These are phyloP conservation scores for Zophobas atratus DNA, from an alignment of 1,140 invertebrate genomes.

Conservation along the genomic window DNA sequence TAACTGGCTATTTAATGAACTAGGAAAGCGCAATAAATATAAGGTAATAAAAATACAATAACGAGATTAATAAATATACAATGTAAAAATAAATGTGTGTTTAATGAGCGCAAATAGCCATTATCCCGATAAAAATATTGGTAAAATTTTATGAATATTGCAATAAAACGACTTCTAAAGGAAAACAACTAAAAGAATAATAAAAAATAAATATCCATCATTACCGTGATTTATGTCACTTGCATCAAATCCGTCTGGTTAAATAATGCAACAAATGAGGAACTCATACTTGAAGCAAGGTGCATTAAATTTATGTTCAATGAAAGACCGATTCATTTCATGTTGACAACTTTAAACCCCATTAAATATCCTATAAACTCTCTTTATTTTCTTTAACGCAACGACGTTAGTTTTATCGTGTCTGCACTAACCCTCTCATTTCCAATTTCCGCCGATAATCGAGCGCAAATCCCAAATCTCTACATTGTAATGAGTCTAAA, in stretches of 20 bases:
- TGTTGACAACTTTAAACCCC: constrained; percentile 60
- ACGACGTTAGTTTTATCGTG: constrained; percentile 56
- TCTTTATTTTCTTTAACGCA: constrained; percentile 58
- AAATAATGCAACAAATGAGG: constrained; percentile 51
- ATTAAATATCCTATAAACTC: constrained; percentile 59
- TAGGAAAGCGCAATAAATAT: constrained; percentile 26
- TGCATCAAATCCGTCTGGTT: constrained; percentile 37
- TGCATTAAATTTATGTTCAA: constrained; percentile 57
- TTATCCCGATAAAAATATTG: constrained; percentile 16
- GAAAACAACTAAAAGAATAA: constrained; percentile 14
- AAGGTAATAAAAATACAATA: constrained; percentile 24
- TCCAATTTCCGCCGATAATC: constrained; percentile 16
- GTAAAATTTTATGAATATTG: constrained; percentile 35
- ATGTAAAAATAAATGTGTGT: constrained; percentile 32
- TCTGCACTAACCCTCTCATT: constrained; percentile 44
- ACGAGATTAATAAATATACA: constrained; percentile 35
- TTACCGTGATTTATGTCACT: constrained; percentile 36
- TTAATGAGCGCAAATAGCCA: constrained; percentile 35
- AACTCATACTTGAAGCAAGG: constrained; percentile 48
- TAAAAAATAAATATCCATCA: constrained; percentile 34
- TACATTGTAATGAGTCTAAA: constrained; percentile 32
- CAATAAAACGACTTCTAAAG: background rate
- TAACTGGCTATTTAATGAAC: constrained; percentile 8
- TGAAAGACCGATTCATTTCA: constrained; percentile 59
- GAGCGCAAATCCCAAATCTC: constrained; percentile 34